Percentiles rank a stretch among this genome's conserved stretches.
These are phyloP conservation scores for Ammodramus savannarum DNA, from an alignment of 2,113 vertebrate genomes.

Conservation along the genomic window DNA sequence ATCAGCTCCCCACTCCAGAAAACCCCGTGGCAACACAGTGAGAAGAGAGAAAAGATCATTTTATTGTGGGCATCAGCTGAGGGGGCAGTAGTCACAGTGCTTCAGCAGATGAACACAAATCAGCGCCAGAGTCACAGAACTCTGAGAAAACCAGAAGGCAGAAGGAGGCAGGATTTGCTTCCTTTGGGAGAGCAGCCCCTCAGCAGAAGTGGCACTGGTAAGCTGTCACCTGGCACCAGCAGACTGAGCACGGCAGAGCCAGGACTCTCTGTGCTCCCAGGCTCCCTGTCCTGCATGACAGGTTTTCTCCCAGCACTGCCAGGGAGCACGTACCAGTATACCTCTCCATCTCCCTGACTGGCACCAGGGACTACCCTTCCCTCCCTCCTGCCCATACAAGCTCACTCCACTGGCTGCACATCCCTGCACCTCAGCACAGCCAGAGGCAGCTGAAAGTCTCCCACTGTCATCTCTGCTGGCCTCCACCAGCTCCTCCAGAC, in stretches of 20 bases:
- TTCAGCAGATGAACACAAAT: not conserved
- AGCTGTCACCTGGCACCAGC: not conserved
- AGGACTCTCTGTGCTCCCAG: not conserved
- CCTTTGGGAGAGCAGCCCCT: not conserved
- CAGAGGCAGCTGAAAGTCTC: not conserved
- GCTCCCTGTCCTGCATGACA: not conserved
- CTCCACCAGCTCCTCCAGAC: not conserved
- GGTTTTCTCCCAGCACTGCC: not conserved
- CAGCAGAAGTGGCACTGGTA: not conserved
- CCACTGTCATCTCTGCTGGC: not conserved
- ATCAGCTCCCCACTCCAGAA: not conserved
- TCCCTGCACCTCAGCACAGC: not conserved
- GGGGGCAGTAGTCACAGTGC: fast-evolving
- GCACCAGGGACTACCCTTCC: not conserved
- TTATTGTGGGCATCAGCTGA: not conserved
- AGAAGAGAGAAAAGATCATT: not conserved
- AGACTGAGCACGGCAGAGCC: not conserved
- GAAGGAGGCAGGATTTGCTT: not conserved
- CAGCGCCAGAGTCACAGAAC: not conserved
- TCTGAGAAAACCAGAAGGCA: not conserved
- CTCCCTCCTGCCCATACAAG: not conserved
- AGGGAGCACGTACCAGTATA: fast-evolving
- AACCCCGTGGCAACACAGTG: not conserved
- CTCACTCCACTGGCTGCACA: not conserved
- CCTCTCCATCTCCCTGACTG: not conserved